These are phyloP conservation scores for Trematomus bernacchii DNA, from an alignment of 2,797 vertebrate species.

Conservation along the genomic window DNA sequence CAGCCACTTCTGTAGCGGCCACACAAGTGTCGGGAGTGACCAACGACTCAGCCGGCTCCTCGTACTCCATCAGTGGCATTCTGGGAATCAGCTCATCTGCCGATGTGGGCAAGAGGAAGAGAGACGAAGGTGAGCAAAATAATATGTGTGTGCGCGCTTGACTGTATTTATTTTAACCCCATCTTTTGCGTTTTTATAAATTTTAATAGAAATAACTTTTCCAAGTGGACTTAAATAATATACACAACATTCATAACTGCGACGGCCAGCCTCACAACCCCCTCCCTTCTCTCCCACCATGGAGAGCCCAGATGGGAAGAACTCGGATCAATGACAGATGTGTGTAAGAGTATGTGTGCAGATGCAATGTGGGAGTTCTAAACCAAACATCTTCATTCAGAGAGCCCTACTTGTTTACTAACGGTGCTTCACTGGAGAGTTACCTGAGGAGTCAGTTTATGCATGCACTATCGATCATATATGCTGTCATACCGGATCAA, in stretches of 20 bases:
- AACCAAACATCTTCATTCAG: conserved; percentile 87
- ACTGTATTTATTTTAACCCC: not conserved
- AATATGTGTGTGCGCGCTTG: not conserved
- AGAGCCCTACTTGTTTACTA: conserved; percentile 61
- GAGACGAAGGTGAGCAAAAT: conserved; percentile 91
- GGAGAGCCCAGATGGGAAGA: conserved; percentile 63
- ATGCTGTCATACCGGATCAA: conserved; percentile 67
- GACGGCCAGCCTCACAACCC: conserved; percentile 7
- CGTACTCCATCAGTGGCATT: conserved; percentile 99
- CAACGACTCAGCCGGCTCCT: conserved; percentile 95
- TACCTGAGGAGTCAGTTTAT: conserved; percentile 65
- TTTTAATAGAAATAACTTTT: not conserved
- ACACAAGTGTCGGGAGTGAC: conserved; percentile 95
- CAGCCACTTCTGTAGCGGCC: conserved; percentile 94
- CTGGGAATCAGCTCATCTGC: conserved; percentile 95
- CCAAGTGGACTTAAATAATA: conserved; percentile 18
- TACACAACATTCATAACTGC: conserved; percentile 28
- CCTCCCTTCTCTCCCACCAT: conserved; percentile 10
- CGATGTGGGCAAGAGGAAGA: conserved; percentile 95
- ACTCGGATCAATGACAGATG: conserved; percentile 63
- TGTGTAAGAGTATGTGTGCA: conserved; percentile 15
- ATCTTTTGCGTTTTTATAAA: not conserved
- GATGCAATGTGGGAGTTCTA: conserved; percentile 42
- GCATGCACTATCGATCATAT: conserved; percentile 74
- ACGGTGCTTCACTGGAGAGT: conserved; percentile 50